A percentile compares a stretch with the other conserved stretches of the same genome.
phyloP scores from a whole-genome alignment of 2,888 invertebrate species.

The Ennomos quercinarius region DNA sequence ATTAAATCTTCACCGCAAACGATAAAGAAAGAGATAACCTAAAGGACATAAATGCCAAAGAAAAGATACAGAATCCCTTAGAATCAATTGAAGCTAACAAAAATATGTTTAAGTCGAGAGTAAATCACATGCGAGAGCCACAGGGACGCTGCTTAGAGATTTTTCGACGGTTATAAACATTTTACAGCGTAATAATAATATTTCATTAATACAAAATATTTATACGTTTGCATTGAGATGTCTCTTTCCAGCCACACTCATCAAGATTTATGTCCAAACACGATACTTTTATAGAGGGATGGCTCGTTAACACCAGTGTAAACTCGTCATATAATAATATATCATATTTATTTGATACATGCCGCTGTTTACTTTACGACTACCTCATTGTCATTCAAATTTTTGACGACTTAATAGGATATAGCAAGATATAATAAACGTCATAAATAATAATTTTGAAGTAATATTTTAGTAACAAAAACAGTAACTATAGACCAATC shows the following conservation, averaged over 20 bases:
- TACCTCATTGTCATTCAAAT: conserved; percentile 74
- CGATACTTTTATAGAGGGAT: conserved; percentile 77
- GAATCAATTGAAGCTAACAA: conserved; percentile 39
- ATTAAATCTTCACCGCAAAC: conserved; percentile 64
- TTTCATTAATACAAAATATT: conserved; percentile 73
- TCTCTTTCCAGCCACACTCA: conserved; percentile 55
- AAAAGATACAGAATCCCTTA: conserved; percentile 30
- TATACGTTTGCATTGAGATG: conserved; percentile 71
- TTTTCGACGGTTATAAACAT: conserved; percentile 51
- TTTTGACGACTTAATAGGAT: conserved; percentile 59
- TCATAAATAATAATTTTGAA: conserved; percentile 32
- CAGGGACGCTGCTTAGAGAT: conserved; percentile 16
- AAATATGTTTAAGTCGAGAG: conserved; percentile 39
- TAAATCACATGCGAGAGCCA: conserved; percentile 40
- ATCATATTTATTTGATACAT: conserved; percentile 53
- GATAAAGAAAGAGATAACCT: conserved; percentile 50
- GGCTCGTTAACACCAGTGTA: conserved; percentile 82
- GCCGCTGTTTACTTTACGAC: conserved; percentile 65
- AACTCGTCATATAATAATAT: conserved; percentile 73
- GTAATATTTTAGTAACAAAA: conserved; percentile 27
- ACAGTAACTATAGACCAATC: conserved; percentile 10
- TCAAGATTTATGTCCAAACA: conserved; percentile 75
- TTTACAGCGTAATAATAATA: conserved; percentile 69
- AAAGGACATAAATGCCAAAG: conserved; percentile 29
- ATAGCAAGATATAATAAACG: conserved; percentile 29